phyloP scores from a whole-genome alignment of 2,113 vertebrate genomes.

The Catharus fuscescens region DNA sequence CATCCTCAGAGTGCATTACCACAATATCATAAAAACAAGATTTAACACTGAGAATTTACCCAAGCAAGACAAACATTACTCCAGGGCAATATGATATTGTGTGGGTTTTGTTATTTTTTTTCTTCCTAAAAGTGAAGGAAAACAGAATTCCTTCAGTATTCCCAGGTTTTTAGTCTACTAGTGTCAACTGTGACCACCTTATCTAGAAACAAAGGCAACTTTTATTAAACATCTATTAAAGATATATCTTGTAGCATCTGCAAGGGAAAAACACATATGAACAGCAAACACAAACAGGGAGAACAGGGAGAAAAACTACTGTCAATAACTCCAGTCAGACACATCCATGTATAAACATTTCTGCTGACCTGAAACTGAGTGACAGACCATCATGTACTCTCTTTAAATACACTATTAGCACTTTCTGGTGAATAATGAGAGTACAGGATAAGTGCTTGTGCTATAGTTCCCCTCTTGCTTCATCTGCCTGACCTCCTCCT shows the following conservation, averaged over 20 bases:
- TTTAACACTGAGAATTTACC: conserved; percentile 28
- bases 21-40: conserved; percentile 14
- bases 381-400: not conserved
- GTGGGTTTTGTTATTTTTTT: not conserved
- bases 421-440: not conserved
- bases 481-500: not conserved
- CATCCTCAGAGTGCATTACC: conserved; percentile 10
- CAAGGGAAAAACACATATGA: not conserved
- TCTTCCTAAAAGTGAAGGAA: conserved; percentile 1
- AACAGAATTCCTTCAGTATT: not conserved
- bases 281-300: not conserved
- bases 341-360: not conserved
- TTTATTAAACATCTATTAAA: not conserved
- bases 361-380: not conserved
- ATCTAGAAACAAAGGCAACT: not conserved
- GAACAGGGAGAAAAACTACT: not conserved
- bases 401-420: not conserved
- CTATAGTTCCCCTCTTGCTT: not conserved
- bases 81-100: not conserved
- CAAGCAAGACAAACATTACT: conserved; percentile 41
- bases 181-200: not conserved
- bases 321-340: not conserved
- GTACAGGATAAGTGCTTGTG: not conserved
- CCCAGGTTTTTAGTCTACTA: not conserved
- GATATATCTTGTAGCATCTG: not conserved